Evolutionary conservation across 2,797 vertebrate genomes (phyloP).

Genomic region (Fringilla coelebs): DNA sequence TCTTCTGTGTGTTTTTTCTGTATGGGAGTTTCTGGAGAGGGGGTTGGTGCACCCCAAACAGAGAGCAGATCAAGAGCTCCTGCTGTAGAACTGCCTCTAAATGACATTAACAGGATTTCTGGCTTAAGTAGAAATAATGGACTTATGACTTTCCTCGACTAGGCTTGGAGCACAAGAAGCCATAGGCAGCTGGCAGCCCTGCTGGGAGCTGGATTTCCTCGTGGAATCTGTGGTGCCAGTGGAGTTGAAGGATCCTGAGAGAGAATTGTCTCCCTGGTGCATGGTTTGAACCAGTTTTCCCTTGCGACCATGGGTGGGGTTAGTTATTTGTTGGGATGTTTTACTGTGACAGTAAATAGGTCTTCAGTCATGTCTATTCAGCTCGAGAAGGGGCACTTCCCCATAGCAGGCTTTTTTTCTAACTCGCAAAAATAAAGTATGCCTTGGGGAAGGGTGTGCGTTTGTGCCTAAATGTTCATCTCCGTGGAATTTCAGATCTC

Average conservation of each 20-base stretch:
- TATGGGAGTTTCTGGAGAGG: background rate
- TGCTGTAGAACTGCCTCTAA: conserved; percentile 26
- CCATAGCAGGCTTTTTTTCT: background rate
- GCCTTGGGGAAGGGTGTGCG: background rate
- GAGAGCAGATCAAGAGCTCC: conserved; percentile 13
- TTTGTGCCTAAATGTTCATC: conserved; percentile 16
- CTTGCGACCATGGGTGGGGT: background rate
- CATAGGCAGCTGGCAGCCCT: background rate
- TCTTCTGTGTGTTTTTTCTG: background rate
- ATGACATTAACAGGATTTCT: conserved; percentile 46
- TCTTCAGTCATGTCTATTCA: background rate
- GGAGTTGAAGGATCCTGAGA: conserved; percentile 19
- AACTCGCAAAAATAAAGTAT: conserved; percentile 5
- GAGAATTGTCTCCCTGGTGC: background rate
- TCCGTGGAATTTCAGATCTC: background rate
- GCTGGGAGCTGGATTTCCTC: conserved; percentile 9
- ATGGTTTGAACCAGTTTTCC: conserved; percentile 7
- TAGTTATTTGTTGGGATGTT: conserved; percentile 4
- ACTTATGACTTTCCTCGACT: conserved; percentile 4
- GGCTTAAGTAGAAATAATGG: conserved; percentile 42
- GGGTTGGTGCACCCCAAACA: background rate
- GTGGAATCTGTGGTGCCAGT: background rate
- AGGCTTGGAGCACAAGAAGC: background rate
- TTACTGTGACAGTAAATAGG: conserved; percentile 1
- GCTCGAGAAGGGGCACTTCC: background rate